Base-by-base conservation (phyloP, 2,797 vertebrate species). In the Gephyroberyx darwinii region DNA sequence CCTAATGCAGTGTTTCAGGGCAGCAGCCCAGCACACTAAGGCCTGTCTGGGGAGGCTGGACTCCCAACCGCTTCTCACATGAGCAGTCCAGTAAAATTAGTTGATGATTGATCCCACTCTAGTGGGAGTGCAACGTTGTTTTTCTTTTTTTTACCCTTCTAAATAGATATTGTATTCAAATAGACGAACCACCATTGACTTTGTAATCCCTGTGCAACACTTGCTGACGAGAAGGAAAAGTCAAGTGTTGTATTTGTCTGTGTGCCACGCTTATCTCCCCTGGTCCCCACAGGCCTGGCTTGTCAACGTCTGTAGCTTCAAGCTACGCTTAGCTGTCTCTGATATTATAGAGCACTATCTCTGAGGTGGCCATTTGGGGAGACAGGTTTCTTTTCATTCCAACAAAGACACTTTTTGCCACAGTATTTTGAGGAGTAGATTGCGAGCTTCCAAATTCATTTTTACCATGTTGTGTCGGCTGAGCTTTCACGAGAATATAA, bases 121-220 rank as follows among this genome's bases (percentile, higher is more conserved):
- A 77, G 71, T 75, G 92, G 91, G 92, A 92, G 77, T 87, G 74
- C 75, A 77, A 85, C 83, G 74, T 69, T 88, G 74, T 69, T 88
- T 76, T 85, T 81, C 73, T 17, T 47, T 56, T 66, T 77, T 69
- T 73, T 75, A 26, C 26, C 80, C 77, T 80, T 81, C 88, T 90
- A 92, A 94, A 95, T 88, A 93, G 86, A 93, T 92, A 90, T 90
- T 93, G 79, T 92, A 96, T 96, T 96, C 93, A 95, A 96, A 95
- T 91, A 88, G 84, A 93, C 94, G 91, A 88, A 71, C 91, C 84
- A 80, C 85, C 92, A 92, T 90, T 93, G 95, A 94, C 92, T 95
- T 90, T 88, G 67, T 92, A 95, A 93, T 95, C 95, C 95, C 93
- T 51, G 87, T 90, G 94, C 91, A 92, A 88, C 90, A 88, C 92